Evolutionary conservation across 2,113 vertebrate genomes (phyloP).

Genomic region (Podocnemis expansa): DNA sequence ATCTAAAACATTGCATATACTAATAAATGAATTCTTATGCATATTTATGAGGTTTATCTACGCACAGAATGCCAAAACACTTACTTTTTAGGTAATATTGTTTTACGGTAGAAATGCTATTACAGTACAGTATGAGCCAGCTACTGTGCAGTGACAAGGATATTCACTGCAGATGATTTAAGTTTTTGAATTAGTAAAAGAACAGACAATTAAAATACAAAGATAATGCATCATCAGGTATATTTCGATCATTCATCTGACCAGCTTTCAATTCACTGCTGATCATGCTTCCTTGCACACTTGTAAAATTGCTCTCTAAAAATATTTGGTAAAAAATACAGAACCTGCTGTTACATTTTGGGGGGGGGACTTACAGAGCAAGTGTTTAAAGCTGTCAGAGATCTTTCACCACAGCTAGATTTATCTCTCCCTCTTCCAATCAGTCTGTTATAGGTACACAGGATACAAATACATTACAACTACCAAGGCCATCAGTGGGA

Average conservation of each 20-base stretch:
- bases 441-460: not conserved
- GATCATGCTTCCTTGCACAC: not conserved
- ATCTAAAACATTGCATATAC: not conserved
- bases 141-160: not conserved
- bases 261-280: not conserved
- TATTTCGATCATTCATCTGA: not conserved
- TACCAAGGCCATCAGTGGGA: not conserved
- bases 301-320: not conserved
- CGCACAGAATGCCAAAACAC: accelerated
- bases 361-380: not conserved
- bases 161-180: not conserved
- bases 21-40: not conserved
- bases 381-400: not conserved
- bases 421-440: not conserved
- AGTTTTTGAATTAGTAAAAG: slow-evolving; percentile 5
- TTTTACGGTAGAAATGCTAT: not conserved
- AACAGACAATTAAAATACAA: not conserved
- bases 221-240: not conserved
- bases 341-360: not conserved
- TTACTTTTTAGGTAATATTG: not conserved
- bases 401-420: not conserved
- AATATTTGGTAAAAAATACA: not conserved
- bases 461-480: not conserved
- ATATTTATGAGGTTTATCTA: not conserved
- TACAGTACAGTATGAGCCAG: accelerated